Base-by-base conservation (phyloP, 1,140 invertebrate species). In the Ips nitidus region DNA sequence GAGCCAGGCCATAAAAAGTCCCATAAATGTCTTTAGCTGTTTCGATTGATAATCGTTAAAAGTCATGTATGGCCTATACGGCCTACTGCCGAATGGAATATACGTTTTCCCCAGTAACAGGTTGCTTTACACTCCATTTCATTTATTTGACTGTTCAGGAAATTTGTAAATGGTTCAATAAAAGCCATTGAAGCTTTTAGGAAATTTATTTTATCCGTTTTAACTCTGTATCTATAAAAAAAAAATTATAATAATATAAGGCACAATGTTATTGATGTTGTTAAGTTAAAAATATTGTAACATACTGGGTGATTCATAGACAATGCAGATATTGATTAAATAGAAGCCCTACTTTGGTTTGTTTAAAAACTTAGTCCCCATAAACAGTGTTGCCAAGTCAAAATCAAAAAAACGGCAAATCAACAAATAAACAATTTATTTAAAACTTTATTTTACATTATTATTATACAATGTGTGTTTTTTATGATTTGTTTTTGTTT, bases 161-260 rank as follows among this genome's bases (percentile, higher is more conserved):
- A 50, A 50, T 50, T 50, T 50, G 45, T 50, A 50, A 50, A 50
- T 50, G 45, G 45, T 22, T 50, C 45, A 8, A 50, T 50, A 50
- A 22, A 50, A 50, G 2, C 3, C 45, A 50, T 6, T 6, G 22
- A 8, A 22, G 45, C 45, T 50, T 50, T 50, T 22, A 50, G 45
- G 45, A 8, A 50, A 50, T 50, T 50, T 50, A 50, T 50, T 50
- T 50, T 6, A 50, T n/a, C 6, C 45, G 22, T 3, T 6, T 50
- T 22, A 50, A 22, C 22, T 50, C 22, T 50, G 22, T 50, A 50
- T 50, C 45, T 50, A 50, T 8, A 22, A 1, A 8, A 50, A 50
- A 50, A 50, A 50, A 2, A 50, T 50, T 50, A 22, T 8, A 50
- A 50, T 50, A 6, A 50, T 2, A 50, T 6, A 22, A 50, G 45